Percentiles rank a stretch among this genome's conserved stretches.
These are phyloP conservation scores for Plusia festucae DNA, from an alignment of 2,888 invertebrate genomes.

Conservation along the genomic window DNA sequence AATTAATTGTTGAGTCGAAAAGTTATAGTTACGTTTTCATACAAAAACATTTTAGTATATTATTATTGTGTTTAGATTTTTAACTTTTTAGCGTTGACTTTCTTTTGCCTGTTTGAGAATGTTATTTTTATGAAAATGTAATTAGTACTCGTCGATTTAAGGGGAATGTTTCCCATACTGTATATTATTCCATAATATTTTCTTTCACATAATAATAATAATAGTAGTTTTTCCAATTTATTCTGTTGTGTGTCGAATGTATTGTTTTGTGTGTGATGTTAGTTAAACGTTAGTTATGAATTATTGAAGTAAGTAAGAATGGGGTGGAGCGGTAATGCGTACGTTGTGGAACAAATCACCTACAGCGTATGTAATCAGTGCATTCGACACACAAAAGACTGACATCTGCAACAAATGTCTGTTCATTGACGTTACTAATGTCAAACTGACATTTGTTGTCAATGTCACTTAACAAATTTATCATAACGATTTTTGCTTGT, in stretches of 20 bases:
- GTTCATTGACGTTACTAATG: conserved; percentile 14
- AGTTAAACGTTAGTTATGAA: conserved; percentile 28
- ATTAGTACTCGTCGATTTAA: conserved; percentile 37
- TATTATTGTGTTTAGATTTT: conserved; percentile 49
- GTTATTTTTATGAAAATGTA: conserved; percentile 53
- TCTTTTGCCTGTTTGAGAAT: conserved; percentile 39
- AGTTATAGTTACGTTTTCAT: conserved; percentile 55
- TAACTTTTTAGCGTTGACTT: conserved; percentile 46
- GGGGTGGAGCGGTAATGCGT: not conserved
- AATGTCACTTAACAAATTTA: conserved; percentile 55
- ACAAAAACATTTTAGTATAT: conserved; percentile 40
- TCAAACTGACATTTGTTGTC: conserved; percentile 44
- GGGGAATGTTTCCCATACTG: conserved; percentile 46
- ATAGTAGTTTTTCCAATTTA: conserved; percentile 64
- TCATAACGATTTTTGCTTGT: conserved; percentile 65
- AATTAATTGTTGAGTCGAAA: conserved; percentile 53
- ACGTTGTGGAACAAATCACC: conserved; percentile 7
- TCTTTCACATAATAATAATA: conserved; percentile 63
- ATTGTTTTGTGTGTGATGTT: conserved; percentile 33
- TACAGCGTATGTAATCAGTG: conserved; percentile 23
- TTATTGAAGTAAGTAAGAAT: conserved; percentile 23
- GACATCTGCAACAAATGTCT: conserved; percentile 44
- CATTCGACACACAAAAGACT: conserved; percentile 50
- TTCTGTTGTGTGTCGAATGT: conserved; percentile 50
- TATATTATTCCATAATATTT: conserved; percentile 67